Evolutionary conservation across 2,113 vertebrate species (phyloP).

Genomic region (Sclerurus mexicanus): DNA sequence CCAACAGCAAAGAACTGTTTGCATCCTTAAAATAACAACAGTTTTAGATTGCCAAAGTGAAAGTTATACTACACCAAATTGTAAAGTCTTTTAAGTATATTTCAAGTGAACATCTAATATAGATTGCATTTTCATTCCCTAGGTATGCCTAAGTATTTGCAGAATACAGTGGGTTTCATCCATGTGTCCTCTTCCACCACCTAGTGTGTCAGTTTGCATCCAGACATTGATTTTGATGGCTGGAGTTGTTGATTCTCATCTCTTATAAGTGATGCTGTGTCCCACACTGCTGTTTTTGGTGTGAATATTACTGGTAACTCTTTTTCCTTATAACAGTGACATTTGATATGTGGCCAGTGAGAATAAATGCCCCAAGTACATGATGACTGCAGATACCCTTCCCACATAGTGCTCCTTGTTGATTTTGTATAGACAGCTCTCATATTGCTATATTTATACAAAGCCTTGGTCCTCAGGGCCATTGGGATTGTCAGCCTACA

Average conservation of each 20-base stretch:
- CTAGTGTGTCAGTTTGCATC: not conserved
- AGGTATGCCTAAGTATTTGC: not conserved
- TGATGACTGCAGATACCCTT: not conserved
- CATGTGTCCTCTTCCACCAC: not conserved
- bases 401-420: accelerated
- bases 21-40: not conserved
- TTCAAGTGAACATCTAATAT: not conserved
- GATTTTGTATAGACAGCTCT: not conserved
- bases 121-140: not conserved
- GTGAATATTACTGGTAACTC: not conserved
- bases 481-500: not conserved
- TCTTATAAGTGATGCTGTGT: not conserved
- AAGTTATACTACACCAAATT: not conserved
- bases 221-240: not conserved
- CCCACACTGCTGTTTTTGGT: accelerated
- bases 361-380: not conserved
- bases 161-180: not conserved
- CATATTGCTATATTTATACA: not conserved
- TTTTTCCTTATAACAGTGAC: not conserved
- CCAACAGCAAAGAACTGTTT: not conserved
- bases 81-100: not conserved
- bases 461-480: not conserved
- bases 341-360: not conserved
- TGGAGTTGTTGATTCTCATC: not conserved
- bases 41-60: not conserved